phyloP scores from a whole-genome alignment of 1,140 invertebrate species.

The Diploscapter pachys region DNA sequence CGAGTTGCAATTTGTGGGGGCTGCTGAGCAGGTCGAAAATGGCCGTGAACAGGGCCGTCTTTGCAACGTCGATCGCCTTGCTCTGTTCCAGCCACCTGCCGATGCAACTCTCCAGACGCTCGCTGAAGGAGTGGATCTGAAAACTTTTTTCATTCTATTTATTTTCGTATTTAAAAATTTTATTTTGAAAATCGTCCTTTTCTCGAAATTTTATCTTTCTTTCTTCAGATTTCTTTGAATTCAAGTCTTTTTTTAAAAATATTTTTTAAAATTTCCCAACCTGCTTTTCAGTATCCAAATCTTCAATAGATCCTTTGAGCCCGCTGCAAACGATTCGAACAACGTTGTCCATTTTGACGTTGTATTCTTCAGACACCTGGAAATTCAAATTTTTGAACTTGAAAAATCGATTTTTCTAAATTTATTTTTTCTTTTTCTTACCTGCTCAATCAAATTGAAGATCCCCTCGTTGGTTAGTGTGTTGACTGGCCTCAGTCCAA shows the following conservation, averaged over 20 bases:
- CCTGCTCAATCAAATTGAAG: constrained; percentile 5
- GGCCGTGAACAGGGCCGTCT: constrained; percentile 25
- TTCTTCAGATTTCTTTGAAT: not conserved
- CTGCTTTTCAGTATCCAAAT: constrained; percentile 18
- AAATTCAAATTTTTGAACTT: too few species aligned
- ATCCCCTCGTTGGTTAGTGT: not conserved
- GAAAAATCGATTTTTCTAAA: not conserved
- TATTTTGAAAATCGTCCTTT: too few species aligned
- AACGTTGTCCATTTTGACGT: constrained; percentile 20
- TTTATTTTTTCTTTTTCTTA: not conserved
- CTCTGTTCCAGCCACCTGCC: constrained; percentile 1
- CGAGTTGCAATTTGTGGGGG: not conserved
- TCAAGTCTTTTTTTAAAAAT: constrained; percentile 4
- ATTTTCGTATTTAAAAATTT: too few species aligned
- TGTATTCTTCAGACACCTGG: constrained; percentile 4
- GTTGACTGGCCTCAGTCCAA: too few species aligned
- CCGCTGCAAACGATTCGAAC: constrained; percentile 20
- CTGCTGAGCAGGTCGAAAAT: constrained; percentile 25
- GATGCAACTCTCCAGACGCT: constrained; percentile 12
- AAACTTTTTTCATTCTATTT: not conserved
- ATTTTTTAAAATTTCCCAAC: constrained; percentile 30
- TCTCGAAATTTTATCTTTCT: too few species aligned
- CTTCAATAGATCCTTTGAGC: constrained; percentile 14
- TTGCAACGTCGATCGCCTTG: constrained; percentile 1
- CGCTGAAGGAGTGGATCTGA: constrained; percentile 18